Base-by-base conservation (phyloP, 1,140 invertebrate species). In the Drosophila lacertosa region DNA sequence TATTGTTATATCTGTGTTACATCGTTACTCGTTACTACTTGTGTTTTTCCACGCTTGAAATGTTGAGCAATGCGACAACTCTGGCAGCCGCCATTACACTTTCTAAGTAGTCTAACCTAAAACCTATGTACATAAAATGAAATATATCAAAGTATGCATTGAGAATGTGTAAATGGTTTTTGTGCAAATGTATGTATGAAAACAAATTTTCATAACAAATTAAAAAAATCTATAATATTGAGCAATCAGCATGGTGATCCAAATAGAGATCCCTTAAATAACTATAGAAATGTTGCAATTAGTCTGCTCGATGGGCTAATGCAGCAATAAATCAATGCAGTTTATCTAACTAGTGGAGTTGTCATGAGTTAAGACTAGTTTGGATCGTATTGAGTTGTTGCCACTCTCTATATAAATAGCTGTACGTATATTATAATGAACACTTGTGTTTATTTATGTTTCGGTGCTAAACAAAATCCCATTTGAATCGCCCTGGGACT, bases 401-500 rank as follows among this genome's bases (percentile, higher is more conserved):
- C 10, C 11, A 20, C 22, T 51, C 22, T 51, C 59, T 39, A 62
- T 29, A 51, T 32, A 62, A 29, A 29, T 29, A 29, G 26, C 26
- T 33, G 44, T 26, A 42, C 18, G n/a, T 20, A 35, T 22, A 20
- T 22, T 42, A 42, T 33, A 50, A 48, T 66, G 24, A 48, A 24
- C 24, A 40, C 32, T 45, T 62, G 53, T 68, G 37, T 18, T 39
- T 18, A 29, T 42, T 24, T 42, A 29, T 47, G 48, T 4, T 16
- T 44, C n/a, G n/a, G 10, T 13, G 42, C 22, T 20, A 7, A 13
- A 15, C 32, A 4, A 51, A 53, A 53, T 45, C 32, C 33, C 54
- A 48, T 44, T 60, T 50, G 22, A 44, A 40, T 64, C 45, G 57
- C 32, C 42, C 15, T 50, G 48, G 13, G 18, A 10, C 20, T 45